phyloP scores from a whole-genome alignment of 2,888 invertebrate species.

The Leucoptera coffeella region DNA sequence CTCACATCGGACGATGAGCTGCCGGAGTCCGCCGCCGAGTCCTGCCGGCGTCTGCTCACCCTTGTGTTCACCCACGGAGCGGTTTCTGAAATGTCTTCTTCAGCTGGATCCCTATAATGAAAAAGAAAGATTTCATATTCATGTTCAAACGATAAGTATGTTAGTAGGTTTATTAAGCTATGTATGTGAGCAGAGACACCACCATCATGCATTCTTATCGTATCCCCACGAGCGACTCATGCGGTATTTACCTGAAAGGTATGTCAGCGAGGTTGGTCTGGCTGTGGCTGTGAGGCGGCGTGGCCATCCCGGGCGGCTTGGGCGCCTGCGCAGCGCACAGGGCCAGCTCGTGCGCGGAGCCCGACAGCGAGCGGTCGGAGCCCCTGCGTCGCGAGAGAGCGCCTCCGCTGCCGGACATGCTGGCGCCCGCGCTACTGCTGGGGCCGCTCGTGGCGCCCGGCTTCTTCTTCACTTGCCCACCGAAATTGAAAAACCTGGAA shows the following conservation, averaged over 20 bases:
- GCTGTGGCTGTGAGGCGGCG: slow-evolving; percentile 85
- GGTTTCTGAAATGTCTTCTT: slow-evolving; percentile 32
- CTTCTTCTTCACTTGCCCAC: slow-evolving; percentile 83
- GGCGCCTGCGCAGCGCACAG: slow-evolving; percentile 58
- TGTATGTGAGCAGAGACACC: no score
- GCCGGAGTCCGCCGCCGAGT: slow-evolving; percentile 63
- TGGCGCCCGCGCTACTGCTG: no score
- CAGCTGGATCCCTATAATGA: slow-evolving; percentile 23
- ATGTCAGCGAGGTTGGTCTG: slow-evolving; percentile 82
- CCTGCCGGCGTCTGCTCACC: slow-evolving; percentile 48
- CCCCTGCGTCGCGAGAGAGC: slow-evolving; percentile 62
- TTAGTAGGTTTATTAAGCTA: no score
- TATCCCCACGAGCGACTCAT: slow-evolving; percentile 8
- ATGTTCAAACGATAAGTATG: no score
- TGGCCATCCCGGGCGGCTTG: slow-evolving; percentile 58
- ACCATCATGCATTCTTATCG: not conserved
- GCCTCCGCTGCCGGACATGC: slow-evolving; percentile 18
- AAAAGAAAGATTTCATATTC: no score
- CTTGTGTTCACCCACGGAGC: slow-evolving; percentile 14
- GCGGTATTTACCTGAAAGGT: slow-evolving; percentile 82
- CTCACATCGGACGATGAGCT: slow-evolving; percentile 73
- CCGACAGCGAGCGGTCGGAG: slow-evolving; percentile 78
- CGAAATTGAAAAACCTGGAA: slow-evolving; percentile 82
- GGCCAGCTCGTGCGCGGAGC: slow-evolving; percentile 78
- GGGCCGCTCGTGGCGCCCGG: slow-evolving; percentile 45